Percentiles rank a stretch among this genome's conserved stretches.
Evolutionary conservation across 1,140 invertebrate species (phyloP).

Genomic region (Babylonia areolata): DNA sequence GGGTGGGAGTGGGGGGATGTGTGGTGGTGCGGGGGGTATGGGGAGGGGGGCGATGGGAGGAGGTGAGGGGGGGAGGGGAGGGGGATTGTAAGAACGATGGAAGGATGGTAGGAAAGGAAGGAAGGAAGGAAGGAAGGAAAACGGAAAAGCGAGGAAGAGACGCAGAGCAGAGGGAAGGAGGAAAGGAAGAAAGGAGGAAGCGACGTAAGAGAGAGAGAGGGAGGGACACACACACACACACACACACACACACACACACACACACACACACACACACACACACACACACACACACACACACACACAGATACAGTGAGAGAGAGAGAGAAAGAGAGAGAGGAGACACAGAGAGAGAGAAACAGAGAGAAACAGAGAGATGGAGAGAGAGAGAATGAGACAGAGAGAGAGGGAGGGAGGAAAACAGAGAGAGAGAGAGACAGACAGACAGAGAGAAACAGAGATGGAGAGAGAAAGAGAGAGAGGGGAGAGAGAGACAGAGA

Average conservation of each 20-base stretch:
- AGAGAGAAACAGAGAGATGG: too few species aligned
- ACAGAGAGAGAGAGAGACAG: too few species aligned
- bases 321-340: too few species aligned
- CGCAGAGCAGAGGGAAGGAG: neutral
- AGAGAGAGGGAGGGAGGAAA: neutral
- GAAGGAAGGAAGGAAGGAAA: neutral
- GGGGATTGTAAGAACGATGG: neutral
- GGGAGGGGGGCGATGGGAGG: neutral
- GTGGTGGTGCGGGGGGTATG: neutral
- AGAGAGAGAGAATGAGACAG: neutral
- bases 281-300: too few species aligned
- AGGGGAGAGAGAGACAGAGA: neutral
- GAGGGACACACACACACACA: constrained; percentile 12
- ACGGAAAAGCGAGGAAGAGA: neutral
- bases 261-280: too few species aligned
- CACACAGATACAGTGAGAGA: too few species aligned
- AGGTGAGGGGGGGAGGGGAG: neutral
- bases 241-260: neutral
- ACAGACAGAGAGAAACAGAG: too few species aligned
- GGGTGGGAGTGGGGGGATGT: neutral
- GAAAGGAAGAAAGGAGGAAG: neutral
- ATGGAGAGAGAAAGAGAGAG: too few species aligned
- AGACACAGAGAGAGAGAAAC: too few species aligned
- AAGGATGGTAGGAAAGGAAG: neutral
- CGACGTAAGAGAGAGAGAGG: constrained; percentile 14